Evolutionary conservation across 2,797 vertebrate genomes (phyloP), one percentile per base, ranked within the genome.

Genomic region (Mus spretus): DNA sequence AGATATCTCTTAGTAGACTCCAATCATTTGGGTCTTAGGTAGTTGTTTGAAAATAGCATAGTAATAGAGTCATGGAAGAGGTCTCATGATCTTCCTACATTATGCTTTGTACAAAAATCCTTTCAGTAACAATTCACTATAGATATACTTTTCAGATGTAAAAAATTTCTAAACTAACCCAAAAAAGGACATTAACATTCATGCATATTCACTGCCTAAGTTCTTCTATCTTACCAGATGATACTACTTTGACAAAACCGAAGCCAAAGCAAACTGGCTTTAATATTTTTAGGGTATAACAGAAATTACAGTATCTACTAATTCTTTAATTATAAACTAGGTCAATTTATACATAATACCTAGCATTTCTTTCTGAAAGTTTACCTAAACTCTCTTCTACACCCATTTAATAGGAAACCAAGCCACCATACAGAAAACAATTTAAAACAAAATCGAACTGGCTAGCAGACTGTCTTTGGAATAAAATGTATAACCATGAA

Each of bases 221-320:
- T 93, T 65, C 75, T 95, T 94, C 40, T 83, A 89, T 24, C 80
- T 95, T 95, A 75, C 85, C 86, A 97, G 83, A 95, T 90, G 55
- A 92, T 77, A 92, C 20, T 31, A 74, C 75, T 59, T 94, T 57
- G 65, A 53, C 65, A 94, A 94, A 96, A 92, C 91, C 17, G 37
- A 44, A 94, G 61, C 84, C 88, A 95, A 89, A 19, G 72, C 67
- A 95, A 93, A 91, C 50, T 92, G 79, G 50, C 89, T 91, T 70
- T 89, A 37, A 61, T 70, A 84, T 92, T 97, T 88, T 79, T 85
- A 93, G 44, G 95, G 70, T 80, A 50, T 57, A 89, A 72, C 81
- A 89, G 95, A 98, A 96, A 96, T 97, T 74, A 96, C 12, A 97
- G 95, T 93, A 92, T 95, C 61, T 93, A 77, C 61, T 14, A 93